Percentiles rank a stretch among this genome's conserved stretches.
phyloP scores from a whole-genome alignment of 2,888 invertebrate genomes.

The Eugnorisma glareosa region DNA sequence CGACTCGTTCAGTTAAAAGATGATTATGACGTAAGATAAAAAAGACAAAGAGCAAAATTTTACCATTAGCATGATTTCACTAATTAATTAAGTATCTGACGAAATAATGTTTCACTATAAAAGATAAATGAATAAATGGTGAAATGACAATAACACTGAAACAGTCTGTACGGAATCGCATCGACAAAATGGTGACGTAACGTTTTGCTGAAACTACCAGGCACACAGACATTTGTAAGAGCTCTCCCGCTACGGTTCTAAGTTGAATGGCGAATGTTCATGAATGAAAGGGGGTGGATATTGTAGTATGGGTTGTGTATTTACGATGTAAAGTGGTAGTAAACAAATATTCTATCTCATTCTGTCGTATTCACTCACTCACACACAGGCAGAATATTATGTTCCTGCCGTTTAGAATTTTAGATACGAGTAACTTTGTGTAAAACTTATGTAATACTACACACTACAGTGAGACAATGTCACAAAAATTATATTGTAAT shows the following conservation, averaged over 20 bases:
- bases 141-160: background rate
- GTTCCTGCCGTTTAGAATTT: background rate
- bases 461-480: background rate
- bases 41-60: too few species aligned
- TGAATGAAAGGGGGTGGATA: slow-evolving; percentile 41
- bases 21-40: slow-evolving; percentile 16
- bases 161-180: slow-evolving; percentile 27
- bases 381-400: background rate
- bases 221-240: slow-evolving; percentile 70
- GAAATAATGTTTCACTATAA: background rate
- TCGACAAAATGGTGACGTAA: slow-evolving; percentile 80
- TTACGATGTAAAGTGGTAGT: slow-evolving; percentile 20
- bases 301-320: slow-evolving; percentile 31
- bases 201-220: slow-evolving; percentile 77
- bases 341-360: slow-evolving; percentile 8
- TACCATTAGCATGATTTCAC: background rate
- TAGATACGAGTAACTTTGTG: background rate
- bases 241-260: slow-evolving; percentile 35
- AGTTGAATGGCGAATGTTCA: slow-evolving; percentile 14
- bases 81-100: background rate
- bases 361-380: slow-evolving; percentile 5
- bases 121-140: background rate
- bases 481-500: background rate
- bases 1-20: slow-evolving; percentile 22
- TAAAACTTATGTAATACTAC: background rate